Evolutionary conservation across 2,113 vertebrate genomes (phyloP).

Genomic region (Leptodactylus fuscus): DNA sequence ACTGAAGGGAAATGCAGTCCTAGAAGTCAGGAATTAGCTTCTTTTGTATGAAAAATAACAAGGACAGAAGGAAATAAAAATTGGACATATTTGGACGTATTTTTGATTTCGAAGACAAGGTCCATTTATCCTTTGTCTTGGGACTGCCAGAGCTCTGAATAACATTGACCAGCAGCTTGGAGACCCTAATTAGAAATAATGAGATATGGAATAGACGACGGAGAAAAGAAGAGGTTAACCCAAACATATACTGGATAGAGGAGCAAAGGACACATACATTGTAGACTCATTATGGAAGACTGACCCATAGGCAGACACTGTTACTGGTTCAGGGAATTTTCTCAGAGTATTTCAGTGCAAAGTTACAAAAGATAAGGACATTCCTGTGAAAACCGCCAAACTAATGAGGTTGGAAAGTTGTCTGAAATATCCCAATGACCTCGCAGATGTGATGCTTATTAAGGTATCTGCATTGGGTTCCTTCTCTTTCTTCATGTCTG

Average conservation of each 20-base stretch:
- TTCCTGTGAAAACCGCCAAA: slow-evolving; percentile 74
- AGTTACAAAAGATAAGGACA: slow-evolving; percentile 80
- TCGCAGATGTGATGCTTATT: slow-evolving; percentile 86
- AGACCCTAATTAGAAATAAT: slow-evolving; percentile 85
- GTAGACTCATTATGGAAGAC: slow-evolving; percentile 82
- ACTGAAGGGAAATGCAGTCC: not conserved
- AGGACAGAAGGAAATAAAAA: not conserved
- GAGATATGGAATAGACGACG: slow-evolving; percentile 72
- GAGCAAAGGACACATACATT: slow-evolving; percentile 73
- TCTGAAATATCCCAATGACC: slow-evolving; percentile 86
- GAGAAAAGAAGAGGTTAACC: slow-evolving; percentile 79
- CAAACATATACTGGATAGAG: slow-evolving; percentile 75
- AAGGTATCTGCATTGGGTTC: slow-evolving; percentile 80
- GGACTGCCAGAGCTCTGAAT: slow-evolving; percentile 60
- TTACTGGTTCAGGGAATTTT: slow-evolving; percentile 75
- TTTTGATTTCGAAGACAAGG: slow-evolving; percentile 6
- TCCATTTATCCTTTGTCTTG: slow-evolving; percentile 61
- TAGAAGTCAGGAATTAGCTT: not conserved
- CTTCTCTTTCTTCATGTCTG: slow-evolving; percentile 67
- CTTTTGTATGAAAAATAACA: not conserved
- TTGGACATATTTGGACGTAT: not conserved
- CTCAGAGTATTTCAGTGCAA: slow-evolving; percentile 81
- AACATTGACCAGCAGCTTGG: slow-evolving; percentile 69
- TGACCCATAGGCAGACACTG: slow-evolving; percentile 81
- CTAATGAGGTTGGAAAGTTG: slow-evolving; percentile 88